Base-by-base conservation (phyloP, 2,888 invertebrate genomes). In the Brachyptera putata region DNA sequence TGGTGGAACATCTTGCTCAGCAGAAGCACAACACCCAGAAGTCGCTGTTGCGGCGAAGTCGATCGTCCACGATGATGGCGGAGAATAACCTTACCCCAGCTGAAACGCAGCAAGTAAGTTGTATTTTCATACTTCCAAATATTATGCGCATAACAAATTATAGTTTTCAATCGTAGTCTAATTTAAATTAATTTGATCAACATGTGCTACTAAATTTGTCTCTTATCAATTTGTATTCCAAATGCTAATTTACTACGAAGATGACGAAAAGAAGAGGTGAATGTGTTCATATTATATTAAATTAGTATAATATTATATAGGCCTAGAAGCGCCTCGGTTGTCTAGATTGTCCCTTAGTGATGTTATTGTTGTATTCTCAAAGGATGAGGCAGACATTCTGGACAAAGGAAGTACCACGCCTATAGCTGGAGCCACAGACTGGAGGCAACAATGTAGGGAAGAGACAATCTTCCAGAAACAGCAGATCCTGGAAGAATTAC, bases 401-500 rank as follows among this genome's bases (percentile, higher is more conserved):
- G 77, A 77, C 61, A 78, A 79, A 67, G 78, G 77, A 63, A 75
- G 74, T 64, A 73, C 72, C 55, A 1, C 34, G 25, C 34, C n/a
- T 24, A 18, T 30, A 21, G 37, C 16, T 11, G 53, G 36, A 18
- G 57, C 61, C 46, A 26, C 22, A 13, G 62, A 64, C 5, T 57
- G 58, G 49, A 55, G 50, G 36, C 60, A 60, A 5, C 43, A 58
- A 18, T 58, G 58, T 22, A 48, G 75, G 62, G 80, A 84, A 67
- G 85, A 86, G 66, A 84, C 85, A 68, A 81, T 83, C 64, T 76
- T 83, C 57, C 81, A 84, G 67, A 83, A 85, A 69, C 84, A 86
- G 72, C 84, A 84, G 70, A 86, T 87, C 68, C 77, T 86, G 30
- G 86, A 86, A 68, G 87, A 87, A 72, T 73, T 85, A 63, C 79